These are phyloP conservation scores for Neotoma lepida DNA, from an alignment of 2,113 vertebrate species.

Conservation along the genomic window DNA sequence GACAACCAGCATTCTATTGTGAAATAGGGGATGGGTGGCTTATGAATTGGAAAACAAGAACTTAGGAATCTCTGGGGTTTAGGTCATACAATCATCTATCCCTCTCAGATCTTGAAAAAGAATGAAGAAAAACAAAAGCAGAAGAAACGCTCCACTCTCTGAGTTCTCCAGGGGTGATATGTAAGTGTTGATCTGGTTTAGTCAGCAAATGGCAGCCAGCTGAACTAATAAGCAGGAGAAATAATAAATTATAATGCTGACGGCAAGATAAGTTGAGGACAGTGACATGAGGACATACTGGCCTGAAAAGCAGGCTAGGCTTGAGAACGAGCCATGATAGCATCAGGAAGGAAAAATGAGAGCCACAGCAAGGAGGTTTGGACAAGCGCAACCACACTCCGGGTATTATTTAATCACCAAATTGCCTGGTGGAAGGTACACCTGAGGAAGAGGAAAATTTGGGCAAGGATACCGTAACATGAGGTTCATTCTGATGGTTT, in stretches of 20 bases:
- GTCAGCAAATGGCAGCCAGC: background rate
- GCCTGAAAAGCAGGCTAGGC: background rate
- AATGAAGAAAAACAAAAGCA: background rate
- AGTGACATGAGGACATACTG: background rate
- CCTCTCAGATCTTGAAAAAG: background rate
- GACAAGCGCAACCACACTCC: background rate
- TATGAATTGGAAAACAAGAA: constrained; percentile 14
- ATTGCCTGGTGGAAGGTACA: background rate
- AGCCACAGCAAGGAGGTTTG: background rate
- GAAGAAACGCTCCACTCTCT: background rate
- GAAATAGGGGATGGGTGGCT: background rate
- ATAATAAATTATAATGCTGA: background rate
- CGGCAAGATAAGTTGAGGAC: background rate
- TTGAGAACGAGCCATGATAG: background rate
- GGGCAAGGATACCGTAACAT: background rate
- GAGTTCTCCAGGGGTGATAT: background rate
- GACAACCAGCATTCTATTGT: background rate
- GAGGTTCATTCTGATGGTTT: background rate
- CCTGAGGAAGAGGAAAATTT: background rate
- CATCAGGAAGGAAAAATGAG: background rate
- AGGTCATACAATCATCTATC: background rate
- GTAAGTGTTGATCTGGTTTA: background rate
- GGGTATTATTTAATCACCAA: background rate
- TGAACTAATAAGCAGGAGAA: background rate
- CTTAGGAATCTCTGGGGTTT: background rate